Evolutionary conservation across 2,797 vertebrate genomes (phyloP).

Genomic region (Gastrophryne carolinensis): DNA sequence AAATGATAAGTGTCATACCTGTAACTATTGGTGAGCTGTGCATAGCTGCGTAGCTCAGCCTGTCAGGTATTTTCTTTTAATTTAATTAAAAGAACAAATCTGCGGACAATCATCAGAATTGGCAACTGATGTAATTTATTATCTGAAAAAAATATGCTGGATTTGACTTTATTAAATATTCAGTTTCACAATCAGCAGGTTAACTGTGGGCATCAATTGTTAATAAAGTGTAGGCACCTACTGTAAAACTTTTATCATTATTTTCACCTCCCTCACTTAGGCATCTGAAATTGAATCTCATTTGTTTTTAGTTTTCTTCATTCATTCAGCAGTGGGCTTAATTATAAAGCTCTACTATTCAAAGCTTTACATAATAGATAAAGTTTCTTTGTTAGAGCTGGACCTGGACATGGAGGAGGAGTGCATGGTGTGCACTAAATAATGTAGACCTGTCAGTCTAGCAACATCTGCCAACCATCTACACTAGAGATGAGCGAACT

Average conservation of each 20-base stretch:
- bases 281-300: slow-evolving; percentile 4
- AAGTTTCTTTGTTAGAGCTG: neutral
- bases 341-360: slow-evolving; percentile 11
- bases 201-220: slow-evolving; percentile 25
- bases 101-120: neutral
- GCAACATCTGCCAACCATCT: neutral
- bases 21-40: too few species aligned
- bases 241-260: neutral
- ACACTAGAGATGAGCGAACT: too few species aligned
- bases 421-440: neutral
- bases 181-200: slow-evolving; percentile 4
- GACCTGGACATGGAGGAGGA: neutral
- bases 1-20: neutral
- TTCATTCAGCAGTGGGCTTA: neutral
- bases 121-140: neutral
- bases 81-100: neutral
- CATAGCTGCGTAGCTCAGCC: neutral
- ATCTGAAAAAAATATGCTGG: neutral
- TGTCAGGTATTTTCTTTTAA: neutral
- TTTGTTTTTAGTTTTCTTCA: slow-evolving; percentile 13
- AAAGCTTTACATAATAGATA: neutral
- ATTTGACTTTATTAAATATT: slow-evolving; percentile 11
- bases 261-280: neutral
- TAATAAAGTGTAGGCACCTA: neutral
- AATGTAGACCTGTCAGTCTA: neutral